Evolutionary conservation across 2,888 invertebrate genomes (phyloP).

Genomic region (Apamea sordens): DNA sequence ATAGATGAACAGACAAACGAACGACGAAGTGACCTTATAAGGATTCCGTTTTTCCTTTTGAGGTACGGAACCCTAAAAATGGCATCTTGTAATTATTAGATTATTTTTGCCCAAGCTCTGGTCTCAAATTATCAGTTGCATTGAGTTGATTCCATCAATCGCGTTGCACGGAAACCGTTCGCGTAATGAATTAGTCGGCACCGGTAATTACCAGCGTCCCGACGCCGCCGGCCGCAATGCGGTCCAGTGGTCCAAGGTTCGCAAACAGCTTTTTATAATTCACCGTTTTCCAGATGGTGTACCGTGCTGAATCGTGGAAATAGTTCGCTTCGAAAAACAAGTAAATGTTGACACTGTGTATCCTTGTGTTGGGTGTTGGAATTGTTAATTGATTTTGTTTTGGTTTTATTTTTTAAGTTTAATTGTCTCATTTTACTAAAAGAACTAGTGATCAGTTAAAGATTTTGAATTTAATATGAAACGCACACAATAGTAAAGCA

Average conservation of each 20-base stretch:
- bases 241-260: slow-evolving; percentile 42
- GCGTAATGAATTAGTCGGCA: slow-evolving; percentile 69
- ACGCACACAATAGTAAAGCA: background rate
- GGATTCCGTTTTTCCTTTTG: too few relatives aligned
- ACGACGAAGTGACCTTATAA: too few relatives aligned
- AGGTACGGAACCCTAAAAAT: too few relatives aligned
- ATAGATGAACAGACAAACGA: too few relatives aligned
- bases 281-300: slow-evolving; percentile 49
- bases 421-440: background rate
- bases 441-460: too few relatives aligned
- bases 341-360: slow-evolving; percentile 30
- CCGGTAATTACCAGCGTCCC: slow-evolving; percentile 66
- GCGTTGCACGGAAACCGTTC: slow-evolving; percentile 36
- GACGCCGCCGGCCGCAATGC: slow-evolving; percentile 50
- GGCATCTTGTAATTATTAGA: background rate
- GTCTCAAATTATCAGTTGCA: slow-evolving; percentile 12
- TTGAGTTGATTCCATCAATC: slow-evolving; percentile 47
- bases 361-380: slow-evolving; percentile 13
- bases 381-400: background rate
- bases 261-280: slow-evolving; percentile 59
- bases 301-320: slow-evolving; percentile 27
- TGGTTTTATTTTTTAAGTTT: background rate
- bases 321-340: slow-evolving; percentile 13
- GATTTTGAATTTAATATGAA: too few relatives aligned
- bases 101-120: background rate